These are phyloP conservation scores for Solea solea DNA, from an alignment of 2,113 vertebrate genomes.

Conservation along the genomic window DNA sequence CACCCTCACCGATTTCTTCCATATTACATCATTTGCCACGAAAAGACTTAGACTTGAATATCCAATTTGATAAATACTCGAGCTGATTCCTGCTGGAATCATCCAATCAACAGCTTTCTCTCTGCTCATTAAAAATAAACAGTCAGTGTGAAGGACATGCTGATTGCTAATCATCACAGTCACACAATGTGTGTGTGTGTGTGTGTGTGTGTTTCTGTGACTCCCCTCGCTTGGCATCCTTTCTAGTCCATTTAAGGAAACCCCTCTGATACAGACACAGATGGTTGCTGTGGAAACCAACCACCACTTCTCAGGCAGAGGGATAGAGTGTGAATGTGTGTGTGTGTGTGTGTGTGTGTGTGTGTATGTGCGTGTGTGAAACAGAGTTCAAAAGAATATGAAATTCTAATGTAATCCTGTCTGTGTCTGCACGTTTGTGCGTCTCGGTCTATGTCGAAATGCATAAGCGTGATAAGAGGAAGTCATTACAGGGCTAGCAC, in stretches of 20 bases:
- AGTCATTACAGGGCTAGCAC: constrained; percentile 15
- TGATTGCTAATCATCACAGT: constrained; percentile 65
- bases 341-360: not conserved
- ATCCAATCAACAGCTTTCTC: constrained; percentile 50
- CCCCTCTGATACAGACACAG: constrained; percentile 53
- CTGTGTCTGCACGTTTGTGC: not conserved
- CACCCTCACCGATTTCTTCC: not conserved
- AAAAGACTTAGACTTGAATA: constrained; percentile 18
- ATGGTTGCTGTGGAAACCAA: constrained; percentile 73
- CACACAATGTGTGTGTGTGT: not conserved
- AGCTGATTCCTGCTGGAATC: constrained; percentile 25
- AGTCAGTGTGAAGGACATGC: constrained; percentile 33
- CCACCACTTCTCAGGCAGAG: constrained; percentile 49
- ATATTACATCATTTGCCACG: not conserved
- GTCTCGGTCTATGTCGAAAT: constrained; percentile 27
- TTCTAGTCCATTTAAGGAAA: constrained; percentile 62
- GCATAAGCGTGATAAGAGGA: constrained; percentile 49
- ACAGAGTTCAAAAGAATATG: constrained; percentile 53
- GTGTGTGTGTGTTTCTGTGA: constrained; percentile 21
- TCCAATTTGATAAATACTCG: constrained; percentile 17
- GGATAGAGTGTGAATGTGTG: not conserved
- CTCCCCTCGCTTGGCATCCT: constrained; percentile 34
- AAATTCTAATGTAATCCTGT: constrained; percentile 42
- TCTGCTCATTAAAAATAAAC: constrained; percentile 37
- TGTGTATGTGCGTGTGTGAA: not conserved